phyloP scores from a whole-genome alignment of 2,888 invertebrate species.

The Cataglyphis livida region DNA sequence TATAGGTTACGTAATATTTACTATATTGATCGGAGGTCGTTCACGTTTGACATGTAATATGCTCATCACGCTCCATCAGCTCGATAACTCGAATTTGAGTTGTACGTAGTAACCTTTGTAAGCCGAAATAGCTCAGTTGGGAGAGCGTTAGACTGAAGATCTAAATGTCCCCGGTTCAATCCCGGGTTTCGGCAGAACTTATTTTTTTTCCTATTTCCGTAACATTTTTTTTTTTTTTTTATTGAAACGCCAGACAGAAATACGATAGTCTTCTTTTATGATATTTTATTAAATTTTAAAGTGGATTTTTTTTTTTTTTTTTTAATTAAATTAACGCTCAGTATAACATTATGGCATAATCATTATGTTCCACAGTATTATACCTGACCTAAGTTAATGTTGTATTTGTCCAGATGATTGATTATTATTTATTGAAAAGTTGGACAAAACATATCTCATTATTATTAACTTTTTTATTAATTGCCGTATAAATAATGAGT shows the following conservation, averaged over 20 bases:
- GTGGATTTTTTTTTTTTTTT: background rate
- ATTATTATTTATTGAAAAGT: background rate
- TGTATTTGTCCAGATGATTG: background rate
- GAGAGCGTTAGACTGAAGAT: slow-evolving; percentile 70
- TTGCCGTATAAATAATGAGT: background rate
- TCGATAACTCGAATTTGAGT: slow-evolving; percentile 24
- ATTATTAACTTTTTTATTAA: slow-evolving; percentile 16
- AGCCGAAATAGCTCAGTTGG: slow-evolving; percentile 72
- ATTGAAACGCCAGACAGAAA: background rate
- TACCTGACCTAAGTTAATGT: background rate
- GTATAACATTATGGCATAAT: background rate
- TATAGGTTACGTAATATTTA: slow-evolving; percentile 36
- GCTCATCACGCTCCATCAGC: slow-evolving; percentile 35
- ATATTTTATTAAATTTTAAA: background rate
- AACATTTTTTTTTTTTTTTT: slow-evolving; percentile 4
- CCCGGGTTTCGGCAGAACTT: slow-evolving; percentile 51
- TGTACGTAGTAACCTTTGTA: background rate
- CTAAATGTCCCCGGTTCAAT: slow-evolving; percentile 66
- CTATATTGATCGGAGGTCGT: slow-evolving; percentile 50
- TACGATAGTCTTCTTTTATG: background rate
- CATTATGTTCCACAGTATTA: background rate
- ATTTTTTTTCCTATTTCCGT: background rate
- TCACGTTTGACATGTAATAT: slow-evolving; percentile 31
- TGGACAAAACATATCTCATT: background rate
- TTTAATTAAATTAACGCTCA: background rate